Evolutionary conservation across 2,113 vertebrate species (phyloP).

Genomic region (Halcyon senegalensis): DNA sequence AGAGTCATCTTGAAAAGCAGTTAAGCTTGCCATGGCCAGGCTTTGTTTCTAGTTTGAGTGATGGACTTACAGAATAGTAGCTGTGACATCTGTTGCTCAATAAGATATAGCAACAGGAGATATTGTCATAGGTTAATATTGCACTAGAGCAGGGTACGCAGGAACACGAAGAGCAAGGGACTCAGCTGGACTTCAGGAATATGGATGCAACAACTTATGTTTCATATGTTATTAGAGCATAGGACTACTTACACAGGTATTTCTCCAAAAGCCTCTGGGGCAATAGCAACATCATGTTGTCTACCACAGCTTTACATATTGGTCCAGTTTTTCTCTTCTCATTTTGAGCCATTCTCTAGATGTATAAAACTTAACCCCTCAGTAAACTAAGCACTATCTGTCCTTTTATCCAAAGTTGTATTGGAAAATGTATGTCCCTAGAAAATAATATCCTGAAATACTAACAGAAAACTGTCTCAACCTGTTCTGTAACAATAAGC

Average conservation of each 20-base stretch:
- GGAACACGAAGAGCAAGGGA: background rate
- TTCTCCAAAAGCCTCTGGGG: background rate
- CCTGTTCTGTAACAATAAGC: background rate
- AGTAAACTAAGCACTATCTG: background rate
- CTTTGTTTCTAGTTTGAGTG: background rate
- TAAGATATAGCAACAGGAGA: background rate
- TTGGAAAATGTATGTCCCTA: background rate
- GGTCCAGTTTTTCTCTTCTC: background rate
- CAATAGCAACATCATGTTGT: background rate
- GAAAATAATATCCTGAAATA: background rate
- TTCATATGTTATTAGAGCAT: background rate
- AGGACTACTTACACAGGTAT: accelerated
- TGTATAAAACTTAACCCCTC: background rate
- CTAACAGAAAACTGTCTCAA: background rate
- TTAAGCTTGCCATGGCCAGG: background rate
- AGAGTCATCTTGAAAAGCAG: background rate
- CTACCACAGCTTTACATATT: background rate
- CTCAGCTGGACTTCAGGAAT: background rate
- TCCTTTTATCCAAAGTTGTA: background rate
- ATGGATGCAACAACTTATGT: background rate
- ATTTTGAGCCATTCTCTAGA: background rate
- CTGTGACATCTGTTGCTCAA: background rate
- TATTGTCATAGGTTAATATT: background rate
- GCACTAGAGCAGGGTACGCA: background rate
- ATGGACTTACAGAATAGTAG: background rate